Evolutionary conservation across 2,113 vertebrate species (phyloP).

Genomic region (Dromas ardeola): DNA sequence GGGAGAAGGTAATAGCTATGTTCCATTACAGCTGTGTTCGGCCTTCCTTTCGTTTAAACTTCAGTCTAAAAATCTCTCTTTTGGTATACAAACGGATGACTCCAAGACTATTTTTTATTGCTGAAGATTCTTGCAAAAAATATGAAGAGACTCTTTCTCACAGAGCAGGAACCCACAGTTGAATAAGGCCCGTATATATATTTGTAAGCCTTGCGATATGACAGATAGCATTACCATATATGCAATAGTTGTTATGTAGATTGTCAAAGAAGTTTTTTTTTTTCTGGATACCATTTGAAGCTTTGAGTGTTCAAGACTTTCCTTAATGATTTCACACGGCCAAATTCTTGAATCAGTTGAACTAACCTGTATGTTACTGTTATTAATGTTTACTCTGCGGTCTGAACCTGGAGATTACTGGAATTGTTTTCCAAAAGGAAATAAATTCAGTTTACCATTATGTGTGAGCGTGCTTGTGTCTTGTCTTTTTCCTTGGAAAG

Average conservation of each 20-base stretch:
- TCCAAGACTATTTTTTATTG: slow-evolving; percentile 81
- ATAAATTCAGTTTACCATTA: slow-evolving; percentile 91
- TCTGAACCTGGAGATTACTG: slow-evolving; percentile 98
- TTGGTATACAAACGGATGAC: slow-evolving; percentile 77
- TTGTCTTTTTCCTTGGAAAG: slow-evolving; percentile 72
- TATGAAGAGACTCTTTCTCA: slow-evolving; percentile 68
- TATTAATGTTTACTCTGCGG: slow-evolving; percentile 98
- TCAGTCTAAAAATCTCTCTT: slow-evolving; percentile 78
- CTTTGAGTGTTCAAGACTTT: slow-evolving; percentile 87
- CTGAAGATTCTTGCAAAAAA: slow-evolving; percentile 77
- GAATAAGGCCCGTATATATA: slow-evolving; percentile 86
- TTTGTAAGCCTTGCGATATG: slow-evolving; percentile 86
- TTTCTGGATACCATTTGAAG: slow-evolving; percentile 88
- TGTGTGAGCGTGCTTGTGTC: slow-evolving; percentile 68
- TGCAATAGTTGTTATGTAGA: slow-evolving; percentile 96
- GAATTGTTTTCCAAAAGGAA: slow-evolving; percentile 89
- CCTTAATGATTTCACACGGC: slow-evolving; percentile 87
- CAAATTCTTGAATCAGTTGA: slow-evolving; percentile 90
- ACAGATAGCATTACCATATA: slow-evolving; percentile 92
- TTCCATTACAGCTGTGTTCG: slow-evolving; percentile 68
- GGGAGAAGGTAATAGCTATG: slow-evolving; percentile 58
- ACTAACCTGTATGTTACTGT: slow-evolving; percentile 98
- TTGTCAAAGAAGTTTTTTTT: slow-evolving; percentile 81
- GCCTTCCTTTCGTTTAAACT: slow-evolving; percentile 75
- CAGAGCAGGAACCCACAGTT: slow-evolving; percentile 74